Evolutionary conservation across 2,888 invertebrate species (phyloP), one percentile per base, ranked within the genome.

Genomic region (Chrysina gloriosa): DNA sequence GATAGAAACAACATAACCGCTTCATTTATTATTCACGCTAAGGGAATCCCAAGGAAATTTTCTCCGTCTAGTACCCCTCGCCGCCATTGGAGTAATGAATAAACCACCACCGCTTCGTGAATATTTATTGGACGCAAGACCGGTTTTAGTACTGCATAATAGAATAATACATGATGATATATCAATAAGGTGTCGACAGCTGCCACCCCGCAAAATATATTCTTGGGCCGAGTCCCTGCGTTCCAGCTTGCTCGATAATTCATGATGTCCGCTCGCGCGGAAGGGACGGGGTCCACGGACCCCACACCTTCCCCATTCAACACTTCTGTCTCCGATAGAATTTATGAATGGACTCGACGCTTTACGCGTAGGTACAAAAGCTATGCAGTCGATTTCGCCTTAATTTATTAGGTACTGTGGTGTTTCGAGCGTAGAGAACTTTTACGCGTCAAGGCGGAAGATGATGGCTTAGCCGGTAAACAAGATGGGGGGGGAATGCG

Each of bases 131-230:
- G 31, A 5, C 16, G 31, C 2, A 4, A n/a, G 7, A n/a, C 19
- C 54, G 34, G 9, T 27, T 31, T 34, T 31, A 47, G 7, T 47
- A 47, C 54, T 21, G 19, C 31, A 58, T 58, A 58, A 58, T 39
- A 39, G 58, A 58, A 58, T 39, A 58, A 39, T 39, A 58, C 39
- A 39, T 39, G 39, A 25, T 39, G 39, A 25, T 58, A 39, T 58
- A 61, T 61, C 42, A 61, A 61, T 61, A 61, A 61, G 58, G 42
- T 61, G 58, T 61, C 58, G 58, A 61, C 58, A 61, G 58, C 42
- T 61, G 42, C 42, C 16, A 39, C 16, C 52, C 16, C 14, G 21
- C 56, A 14, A 61, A 61, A 61, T 61, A 42, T 61, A 61, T 61
- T 42, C 39, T 39, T 23, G 23, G 25, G 39, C 58, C 25, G 23